Evolutionary conservation across 2,888 invertebrate species (phyloP).

Genomic region (Theodoxus fluviatilis): DNA sequence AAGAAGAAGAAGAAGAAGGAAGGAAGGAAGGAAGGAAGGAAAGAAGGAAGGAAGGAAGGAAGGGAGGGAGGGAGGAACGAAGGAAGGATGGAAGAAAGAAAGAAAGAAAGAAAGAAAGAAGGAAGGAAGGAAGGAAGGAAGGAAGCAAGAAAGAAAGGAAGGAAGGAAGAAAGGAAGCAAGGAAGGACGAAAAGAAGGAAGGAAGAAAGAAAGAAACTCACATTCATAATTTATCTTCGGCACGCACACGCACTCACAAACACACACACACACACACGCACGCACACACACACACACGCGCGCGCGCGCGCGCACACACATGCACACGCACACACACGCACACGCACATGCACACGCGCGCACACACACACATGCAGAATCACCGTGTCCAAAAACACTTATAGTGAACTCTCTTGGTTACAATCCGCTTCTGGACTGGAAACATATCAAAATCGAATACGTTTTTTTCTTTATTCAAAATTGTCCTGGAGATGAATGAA

Average conservation of each 20-base stretch:
- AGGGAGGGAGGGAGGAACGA: background rate
- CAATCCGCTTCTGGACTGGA: no score
- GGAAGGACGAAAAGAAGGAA: background rate
- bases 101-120: conserved; percentile 4
- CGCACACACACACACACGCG: no score
- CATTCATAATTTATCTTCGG: background rate
- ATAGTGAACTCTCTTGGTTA: no score
- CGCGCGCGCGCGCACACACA: no score
- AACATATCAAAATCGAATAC: no score
- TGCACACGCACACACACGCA: no score
- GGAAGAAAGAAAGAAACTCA: background rate
- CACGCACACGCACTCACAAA: background rate
- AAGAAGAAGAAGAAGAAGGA: background rate
- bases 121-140: no score
- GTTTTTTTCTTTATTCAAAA: no score
- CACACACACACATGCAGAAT: no score
- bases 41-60: background rate
- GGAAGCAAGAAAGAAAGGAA: background rate
- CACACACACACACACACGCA: conserved; percentile 18
- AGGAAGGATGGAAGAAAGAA: background rate
- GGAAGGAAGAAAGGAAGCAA: background rate
- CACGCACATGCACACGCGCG: no score
- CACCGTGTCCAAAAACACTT: no score
- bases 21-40: background rate
- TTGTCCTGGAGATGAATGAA: no score